Evolutionary conservation across 2,113 vertebrate species (phyloP).

Genomic region (Lasiurus borealis): DNA sequence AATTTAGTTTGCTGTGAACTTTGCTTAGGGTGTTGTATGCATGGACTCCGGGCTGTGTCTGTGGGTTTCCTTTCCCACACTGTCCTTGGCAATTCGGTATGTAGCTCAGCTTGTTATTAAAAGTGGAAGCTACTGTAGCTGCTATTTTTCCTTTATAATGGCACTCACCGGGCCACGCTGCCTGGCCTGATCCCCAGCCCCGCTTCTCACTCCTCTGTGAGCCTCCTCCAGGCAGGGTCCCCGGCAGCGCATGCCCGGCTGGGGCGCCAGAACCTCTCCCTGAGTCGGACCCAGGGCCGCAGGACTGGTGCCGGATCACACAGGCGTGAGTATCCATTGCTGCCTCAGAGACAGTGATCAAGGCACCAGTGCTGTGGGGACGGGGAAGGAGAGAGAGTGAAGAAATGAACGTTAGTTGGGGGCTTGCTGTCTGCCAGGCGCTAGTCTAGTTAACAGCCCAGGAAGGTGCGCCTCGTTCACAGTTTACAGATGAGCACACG

Average conservation of each 20-base stretch:
- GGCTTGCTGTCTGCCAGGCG: not conserved
- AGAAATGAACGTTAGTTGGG: not conserved
- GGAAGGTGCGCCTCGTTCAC: rapidly evolving
- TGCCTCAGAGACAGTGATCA: not conserved
- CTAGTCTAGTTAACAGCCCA: rapidly evolving
- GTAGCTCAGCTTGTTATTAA: not conserved
- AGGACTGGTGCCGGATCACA: rapidly evolving
- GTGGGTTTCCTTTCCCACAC: not conserved
- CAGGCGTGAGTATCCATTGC: not conserved
- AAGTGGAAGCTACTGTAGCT: rapidly evolving
- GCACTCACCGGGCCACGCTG: rapidly evolving
- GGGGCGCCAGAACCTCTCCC: not conserved
- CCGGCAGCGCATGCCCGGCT: not conserved
- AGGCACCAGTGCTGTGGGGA: rapidly evolving
- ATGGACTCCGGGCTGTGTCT: not conserved
- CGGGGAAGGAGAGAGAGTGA: not conserved
- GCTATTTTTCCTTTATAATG: too few species aligned
- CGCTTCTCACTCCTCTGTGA: not conserved
- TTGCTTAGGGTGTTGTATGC: not conserved
- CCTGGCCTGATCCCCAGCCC: not conserved
- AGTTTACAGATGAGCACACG: not conserved
- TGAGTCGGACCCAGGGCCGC: rapidly evolving
- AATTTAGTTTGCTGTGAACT: not conserved
- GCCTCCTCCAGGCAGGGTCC: not conserved
- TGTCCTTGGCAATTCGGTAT: rapidly evolving